A percentile compares a stretch with the other conserved stretches of the same genome.
Conservation (phyloP, 2,888 invertebrate species). For the Resseliella maxima region DNA sequence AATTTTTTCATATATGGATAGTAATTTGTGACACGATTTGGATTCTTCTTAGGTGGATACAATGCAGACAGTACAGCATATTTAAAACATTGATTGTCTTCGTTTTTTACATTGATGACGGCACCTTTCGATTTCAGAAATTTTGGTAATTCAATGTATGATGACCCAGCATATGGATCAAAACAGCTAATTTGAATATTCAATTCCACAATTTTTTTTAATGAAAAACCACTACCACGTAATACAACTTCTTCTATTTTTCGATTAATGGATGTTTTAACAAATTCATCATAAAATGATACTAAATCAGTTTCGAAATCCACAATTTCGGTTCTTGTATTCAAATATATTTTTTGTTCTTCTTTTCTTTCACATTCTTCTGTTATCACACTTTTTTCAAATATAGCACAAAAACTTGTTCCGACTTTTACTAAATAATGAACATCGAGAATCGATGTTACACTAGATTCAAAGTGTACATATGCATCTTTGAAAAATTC, state of each 20-base stretch:
- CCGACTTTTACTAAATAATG: not conserved
- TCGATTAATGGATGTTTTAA: not conserved
- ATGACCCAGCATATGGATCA: conserved; percentile 59
- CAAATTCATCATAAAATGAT: not conserved
- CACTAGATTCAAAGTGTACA: not conserved
- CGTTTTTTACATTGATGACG: conserved; percentile 61
- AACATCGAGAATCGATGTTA: not conserved
- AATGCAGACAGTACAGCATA: conserved; percentile 61
- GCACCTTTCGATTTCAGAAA: conserved; percentile 59
- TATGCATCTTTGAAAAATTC: not conserved
- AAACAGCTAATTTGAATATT: conserved; percentile 53
- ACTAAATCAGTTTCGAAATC: not conserved
- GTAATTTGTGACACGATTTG: conserved; percentile 58
- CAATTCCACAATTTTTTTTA: not conserved
- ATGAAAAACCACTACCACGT: conserved; percentile 6
- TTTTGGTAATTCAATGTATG: conserved; percentile 59
- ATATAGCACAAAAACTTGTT: not conserved
- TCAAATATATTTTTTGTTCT: not conserved
- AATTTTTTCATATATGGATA: conserved; percentile 57
- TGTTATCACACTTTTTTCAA: not conserved
- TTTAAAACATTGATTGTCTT: conserved; percentile 60
- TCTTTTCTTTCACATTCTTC: not conserved
- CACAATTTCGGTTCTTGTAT: not conserved
- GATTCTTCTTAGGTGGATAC: conserved; percentile 58
- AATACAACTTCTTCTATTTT: not conserved